phyloP scores from a whole-genome alignment of 2,113 vertebrate genomes.

The Geothlypis trichas region DNA sequence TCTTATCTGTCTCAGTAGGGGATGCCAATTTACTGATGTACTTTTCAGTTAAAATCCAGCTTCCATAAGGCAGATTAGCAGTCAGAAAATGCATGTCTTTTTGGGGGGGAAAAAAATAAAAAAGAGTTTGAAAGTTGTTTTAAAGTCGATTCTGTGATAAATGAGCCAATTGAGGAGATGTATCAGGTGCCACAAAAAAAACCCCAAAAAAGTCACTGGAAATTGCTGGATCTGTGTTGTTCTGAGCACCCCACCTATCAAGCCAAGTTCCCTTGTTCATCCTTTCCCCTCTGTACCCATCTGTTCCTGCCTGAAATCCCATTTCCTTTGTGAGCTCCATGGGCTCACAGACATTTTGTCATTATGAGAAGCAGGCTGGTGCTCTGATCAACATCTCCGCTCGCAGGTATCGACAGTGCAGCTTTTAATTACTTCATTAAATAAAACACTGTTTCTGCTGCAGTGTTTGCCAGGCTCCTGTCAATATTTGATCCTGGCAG shows the following conservation, averaged over 20 bases:
- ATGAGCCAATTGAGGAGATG: conserved; percentile 13
- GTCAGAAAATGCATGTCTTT: conserved; percentile 5
- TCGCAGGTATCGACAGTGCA: not conserved
- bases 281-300: not conserved
- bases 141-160: conserved; percentile 17
- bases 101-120: not conserved
- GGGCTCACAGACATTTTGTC: not conserved
- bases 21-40: conserved; percentile 35
- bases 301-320: not conserved
- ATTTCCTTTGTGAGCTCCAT: not conserved
- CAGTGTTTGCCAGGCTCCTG: not conserved
- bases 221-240: not conserved
- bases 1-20: conserved; percentile 33
- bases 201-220: not conserved
- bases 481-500: not conserved
- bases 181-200: not conserved
- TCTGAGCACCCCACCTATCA: not conserved
- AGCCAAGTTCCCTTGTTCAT: not conserved
- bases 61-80: conserved; percentile 12
- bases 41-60: conserved; percentile 15
- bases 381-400: not conserved
- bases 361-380: rapidly evolving
- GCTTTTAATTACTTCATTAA: not conserved
- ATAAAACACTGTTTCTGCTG: not conserved
- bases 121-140: conserved; percentile 22